These are phyloP conservation scores for Erethizon dorsatum DNA, from an alignment of 2,797 vertebrate genomes.

Conservation along the genomic window DNA sequence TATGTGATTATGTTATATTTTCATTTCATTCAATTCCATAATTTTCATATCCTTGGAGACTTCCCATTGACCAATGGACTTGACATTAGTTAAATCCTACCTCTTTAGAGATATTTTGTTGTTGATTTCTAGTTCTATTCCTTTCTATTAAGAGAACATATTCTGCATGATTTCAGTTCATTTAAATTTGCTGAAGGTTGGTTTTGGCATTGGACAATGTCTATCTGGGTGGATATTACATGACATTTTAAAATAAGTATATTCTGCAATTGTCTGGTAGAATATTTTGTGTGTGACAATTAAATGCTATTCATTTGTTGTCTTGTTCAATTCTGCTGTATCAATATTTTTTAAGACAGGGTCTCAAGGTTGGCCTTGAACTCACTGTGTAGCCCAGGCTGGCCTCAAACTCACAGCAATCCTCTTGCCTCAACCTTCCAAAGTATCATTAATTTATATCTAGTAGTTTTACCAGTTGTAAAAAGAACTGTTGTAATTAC, in stretches of 20 bases:
- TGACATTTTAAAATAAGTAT: neutral
- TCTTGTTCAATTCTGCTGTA: neutral
- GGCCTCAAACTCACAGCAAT: too few species aligned
- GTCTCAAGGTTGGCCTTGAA: neutral
- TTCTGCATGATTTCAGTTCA: neutral
- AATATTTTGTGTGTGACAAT: neutral
- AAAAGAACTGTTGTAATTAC: neutral
- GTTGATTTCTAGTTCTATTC: neutral
- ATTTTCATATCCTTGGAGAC: neutral
- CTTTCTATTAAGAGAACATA: neutral
- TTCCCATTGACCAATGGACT: neutral
- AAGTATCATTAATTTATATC: neutral
- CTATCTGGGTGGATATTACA: neutral
- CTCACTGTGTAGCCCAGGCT: too few species aligned
- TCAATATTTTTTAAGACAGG: neutral
- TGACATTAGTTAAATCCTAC: neutral
- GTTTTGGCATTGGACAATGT: neutral
- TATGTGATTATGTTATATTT: neutral
- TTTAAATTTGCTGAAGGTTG: neutral
- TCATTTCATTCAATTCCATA: neutral
- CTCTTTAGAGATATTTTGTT: neutral
- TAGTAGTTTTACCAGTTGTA: neutral
- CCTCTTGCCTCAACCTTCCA: neutral
- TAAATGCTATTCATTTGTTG: neutral
- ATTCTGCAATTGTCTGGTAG: neutral